A percentile compares a stretch with the other conserved stretches of the same genome.
Evolutionary conservation across 2,797 vertebrate genomes (phyloP).

Genomic region (Allobates femoralis): DNA sequence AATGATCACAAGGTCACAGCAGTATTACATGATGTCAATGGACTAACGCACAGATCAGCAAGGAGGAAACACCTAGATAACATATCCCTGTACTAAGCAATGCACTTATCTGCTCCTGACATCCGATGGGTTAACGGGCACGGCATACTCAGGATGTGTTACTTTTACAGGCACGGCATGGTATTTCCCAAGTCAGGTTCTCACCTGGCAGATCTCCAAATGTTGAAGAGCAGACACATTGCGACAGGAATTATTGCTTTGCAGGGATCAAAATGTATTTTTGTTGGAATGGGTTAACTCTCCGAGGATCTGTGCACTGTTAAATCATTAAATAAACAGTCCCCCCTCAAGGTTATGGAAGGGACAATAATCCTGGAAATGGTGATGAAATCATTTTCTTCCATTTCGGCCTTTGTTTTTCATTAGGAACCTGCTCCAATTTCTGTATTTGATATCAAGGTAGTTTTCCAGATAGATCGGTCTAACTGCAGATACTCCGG

Average conservation of each 20-base stretch:
- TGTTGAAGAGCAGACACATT: conserved; percentile 54
- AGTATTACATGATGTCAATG: neutral
- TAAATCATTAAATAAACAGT: conserved; percentile 62
- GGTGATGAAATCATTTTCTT: conserved; percentile 40
- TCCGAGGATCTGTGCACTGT: conserved; percentile 53
- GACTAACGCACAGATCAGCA: neutral
- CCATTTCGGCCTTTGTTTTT: conserved; percentile 39
- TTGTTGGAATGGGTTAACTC: conserved; percentile 61
- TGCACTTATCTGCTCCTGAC: neutral
- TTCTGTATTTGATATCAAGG: neutral
- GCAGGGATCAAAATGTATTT: conserved; percentile 60
- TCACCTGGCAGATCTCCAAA: conserved; percentile 52
- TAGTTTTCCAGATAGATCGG: conserved; percentile 2
- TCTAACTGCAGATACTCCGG: neutral
- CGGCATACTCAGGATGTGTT: conserved; percentile 35
- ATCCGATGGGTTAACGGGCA: conserved; percentile 48
- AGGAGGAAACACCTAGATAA: conserved; percentile 10
- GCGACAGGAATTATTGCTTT: conserved; percentile 56
- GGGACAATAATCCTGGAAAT: conserved; percentile 54
- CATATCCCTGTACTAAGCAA: neutral
- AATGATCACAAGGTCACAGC: neutral
- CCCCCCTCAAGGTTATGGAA: conserved; percentile 56
- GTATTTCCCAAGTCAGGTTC: conserved; percentile 55
- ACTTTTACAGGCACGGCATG: conserved; percentile 43
- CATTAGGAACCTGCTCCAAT: conserved; percentile 6